Evolutionary conservation across 2,797 vertebrate genomes (phyloP), one percentile per base, ranked within the genome.

Genomic region (Florisuga fusca): DNA sequence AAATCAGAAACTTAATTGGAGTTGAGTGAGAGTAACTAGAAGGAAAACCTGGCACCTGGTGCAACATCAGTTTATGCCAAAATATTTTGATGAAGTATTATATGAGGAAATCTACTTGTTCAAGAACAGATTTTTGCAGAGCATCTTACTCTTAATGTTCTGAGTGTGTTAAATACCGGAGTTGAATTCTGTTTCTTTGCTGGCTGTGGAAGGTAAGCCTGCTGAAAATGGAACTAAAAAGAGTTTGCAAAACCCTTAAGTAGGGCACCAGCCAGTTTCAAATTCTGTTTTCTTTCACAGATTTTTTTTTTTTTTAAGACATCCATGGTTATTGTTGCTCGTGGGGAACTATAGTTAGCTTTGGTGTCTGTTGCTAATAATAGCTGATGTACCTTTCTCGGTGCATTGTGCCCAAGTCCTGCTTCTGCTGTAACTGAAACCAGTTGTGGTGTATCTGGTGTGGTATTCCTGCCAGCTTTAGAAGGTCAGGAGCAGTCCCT

Each of bases 331-430:
- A 94, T 90, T 93, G 94, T 93, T 94, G 91, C 68, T 90, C 1
- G 0, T 25, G 3, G 55, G 43, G 45, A 87, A 58, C 87, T 90
- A 79, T 77, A 94, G 85, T 87, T 94, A 91, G 85, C 87, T 96
- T 91, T 95, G 88, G 72, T 84, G 74, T 93, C 85, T 61, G 53
- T 54, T 88, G 90, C 91, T 94, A 91, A 91, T 82, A 94, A 95
- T 90, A 94, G 87, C 8, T 29, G 53, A 13, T 67, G 41, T 38
- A 72, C 87, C 59, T 90, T 93, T 54, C 55, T 91, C 6, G 0
- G 36, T 61, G 48, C 17, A 4, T 55, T 46, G 83, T 73, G 95
- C 51, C 69, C 17, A 76, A 91, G 82, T 85, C 76, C 91, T 84
- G 72, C 76, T 94, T 41, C 41, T 88, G 72, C 84, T 87, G 73